Base-by-base conservation (phyloP, 2,797 vertebrate genomes). In the Intellagama lesueurii region DNA sequence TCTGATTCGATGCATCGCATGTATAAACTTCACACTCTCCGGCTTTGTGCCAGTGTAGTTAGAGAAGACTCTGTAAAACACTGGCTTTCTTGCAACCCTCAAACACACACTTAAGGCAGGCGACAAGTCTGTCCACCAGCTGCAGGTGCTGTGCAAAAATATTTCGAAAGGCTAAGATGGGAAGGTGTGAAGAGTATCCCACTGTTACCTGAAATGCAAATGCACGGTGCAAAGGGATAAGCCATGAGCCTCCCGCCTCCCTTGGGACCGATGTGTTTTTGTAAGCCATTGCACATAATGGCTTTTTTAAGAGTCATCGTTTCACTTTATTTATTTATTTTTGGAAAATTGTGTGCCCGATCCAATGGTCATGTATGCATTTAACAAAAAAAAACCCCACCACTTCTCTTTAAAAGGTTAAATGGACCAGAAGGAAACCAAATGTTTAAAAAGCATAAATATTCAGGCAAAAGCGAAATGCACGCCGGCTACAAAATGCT, bases 31-130 rank as follows among this genome's bases (percentile, higher is more conserved):
- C 70, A 72, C n/a, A 72, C 14, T 12, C 30, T 30, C 3, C 8
- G 26, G 11, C 69, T n/a, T n/a, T 3, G 28, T 56, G 52, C 52
- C 9, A 14, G 14, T 56, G 52, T 56, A 2, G 52, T 56, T 56
- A 9, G 30, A n/a, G 44, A 14, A 52, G 94, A 92, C 90, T 90
- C 91, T 87, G 90, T 95, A 93, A 94, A 93, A 82, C 83, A 89
- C 2, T 83, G 86, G 66, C 93, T 94, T 90, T 73, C 92, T 44
- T 68, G 78, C 49, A 94, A 93, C 75, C 91, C 92, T 90, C 35
- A 79, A 95, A 87, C 85, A 79, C 87, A 56, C 86, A 80, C 87
- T 93, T 44, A 40, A 60, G 86, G 87, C 80, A 93, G 87, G 76
- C n/a, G 66, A 89, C 87, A 88, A 89, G 72, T 49, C 85, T 87